phyloP scores from a whole-genome alignment of 2,113 vertebrate genomes.

The Myrmophylax atrothorax region DNA sequence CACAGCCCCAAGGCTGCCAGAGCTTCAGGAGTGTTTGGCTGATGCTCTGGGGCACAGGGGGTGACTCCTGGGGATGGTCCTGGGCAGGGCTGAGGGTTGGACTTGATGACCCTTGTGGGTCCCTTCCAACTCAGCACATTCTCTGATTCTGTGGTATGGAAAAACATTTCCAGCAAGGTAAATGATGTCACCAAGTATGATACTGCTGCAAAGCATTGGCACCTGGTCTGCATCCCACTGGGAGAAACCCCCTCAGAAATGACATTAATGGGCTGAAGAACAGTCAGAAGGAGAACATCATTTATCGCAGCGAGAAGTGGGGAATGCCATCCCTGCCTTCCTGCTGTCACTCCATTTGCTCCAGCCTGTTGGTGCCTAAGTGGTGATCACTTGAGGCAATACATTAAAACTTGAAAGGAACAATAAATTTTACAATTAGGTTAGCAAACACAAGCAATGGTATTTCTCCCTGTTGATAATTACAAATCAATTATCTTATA shows the following conservation, averaged over 20 bases:
- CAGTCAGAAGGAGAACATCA: not conserved
- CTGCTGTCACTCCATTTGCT: conserved; percentile 65
- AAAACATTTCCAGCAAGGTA: not conserved
- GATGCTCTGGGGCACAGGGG: not conserved
- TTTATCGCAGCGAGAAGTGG: not conserved
- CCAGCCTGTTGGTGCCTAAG: conserved; percentile 52
- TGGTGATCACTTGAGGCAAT: conserved; percentile 61
- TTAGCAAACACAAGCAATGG: conserved; percentile 59
- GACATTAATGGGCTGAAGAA: not conserved
- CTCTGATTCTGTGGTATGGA: not conserved
- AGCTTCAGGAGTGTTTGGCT: not conserved
- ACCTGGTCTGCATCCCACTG: not conserved
- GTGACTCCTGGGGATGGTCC: not conserved
- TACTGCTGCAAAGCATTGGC: not conserved
- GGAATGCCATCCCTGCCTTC: conserved; percentile 29
- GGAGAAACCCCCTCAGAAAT: not conserved
- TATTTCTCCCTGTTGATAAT: conserved; percentile 64
- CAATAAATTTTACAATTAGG: conserved; percentile 75
- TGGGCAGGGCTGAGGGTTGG: not conserved
- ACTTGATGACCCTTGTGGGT: not conserved
- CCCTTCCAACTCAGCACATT: not conserved
- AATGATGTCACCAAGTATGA: not conserved
- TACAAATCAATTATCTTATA: conserved; percentile 75
- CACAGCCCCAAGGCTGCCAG: not conserved
- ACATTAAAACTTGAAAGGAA: conserved; percentile 68